phyloP scores from a whole-genome alignment of 1,140 invertebrate species.

The Muscidifurax raptorellus region DNA sequence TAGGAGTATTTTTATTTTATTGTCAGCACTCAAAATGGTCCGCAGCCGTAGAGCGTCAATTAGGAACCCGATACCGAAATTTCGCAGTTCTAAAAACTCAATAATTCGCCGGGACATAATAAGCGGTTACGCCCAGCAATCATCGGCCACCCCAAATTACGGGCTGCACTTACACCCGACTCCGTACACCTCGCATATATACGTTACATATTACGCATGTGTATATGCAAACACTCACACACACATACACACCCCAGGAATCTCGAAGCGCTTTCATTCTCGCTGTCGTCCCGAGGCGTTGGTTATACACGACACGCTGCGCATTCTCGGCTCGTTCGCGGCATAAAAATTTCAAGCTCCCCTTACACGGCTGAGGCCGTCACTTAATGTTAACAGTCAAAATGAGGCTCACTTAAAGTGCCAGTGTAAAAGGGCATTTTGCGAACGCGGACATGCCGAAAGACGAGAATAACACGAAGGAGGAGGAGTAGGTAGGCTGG shows the following conservation, averaged over 20 bases:
- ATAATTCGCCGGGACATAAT: neutral
- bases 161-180: neutral
- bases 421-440: conserved; percentile 48
- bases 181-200: neutral
- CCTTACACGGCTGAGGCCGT: conserved; percentile 24
- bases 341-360: conserved; percentile 41
- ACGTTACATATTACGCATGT: neutral
- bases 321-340: conserved; percentile 25
- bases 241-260: neutral
- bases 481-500: conserved; percentile 7
- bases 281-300: neutral
- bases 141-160: neutral
- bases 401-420: conserved; percentile 51
- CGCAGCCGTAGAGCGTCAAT: neutral
- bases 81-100: neutral
- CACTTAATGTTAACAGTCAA: conserved; percentile 50
- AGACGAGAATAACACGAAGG: conserved; percentile 43
- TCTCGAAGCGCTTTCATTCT: neutral
- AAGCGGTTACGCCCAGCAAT: neutral
- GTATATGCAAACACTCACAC: neutral
- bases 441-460: conserved; percentile 5
- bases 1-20: neutral
- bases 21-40: neutral
- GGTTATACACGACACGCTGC: neutral
- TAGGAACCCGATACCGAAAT: neutral